Evolutionary conservation across 2,888 invertebrate species (phyloP).

Genomic region (Leucophora obtusa): DNA sequence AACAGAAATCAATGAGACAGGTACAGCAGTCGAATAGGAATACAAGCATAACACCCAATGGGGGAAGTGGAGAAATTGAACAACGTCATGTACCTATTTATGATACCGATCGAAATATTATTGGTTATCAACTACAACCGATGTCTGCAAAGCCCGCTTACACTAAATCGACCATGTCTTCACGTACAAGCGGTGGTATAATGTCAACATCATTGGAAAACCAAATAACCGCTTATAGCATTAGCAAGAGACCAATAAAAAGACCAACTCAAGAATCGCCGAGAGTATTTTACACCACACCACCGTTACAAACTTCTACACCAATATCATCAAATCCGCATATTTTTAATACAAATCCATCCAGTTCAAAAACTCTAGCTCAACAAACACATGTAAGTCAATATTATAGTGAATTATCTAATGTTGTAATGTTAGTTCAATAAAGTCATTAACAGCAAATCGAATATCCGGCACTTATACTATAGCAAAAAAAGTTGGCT

Average conservation of each 20-base stretch:
- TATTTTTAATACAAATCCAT: not conserved
- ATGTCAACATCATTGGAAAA: constrained; percentile 57
- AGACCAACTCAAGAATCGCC: constrained; percentile 66
- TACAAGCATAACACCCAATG: not conserved
- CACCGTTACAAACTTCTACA: constrained; percentile 64
- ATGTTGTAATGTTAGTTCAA: too few species aligned
- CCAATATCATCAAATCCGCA: constrained; percentile 54
- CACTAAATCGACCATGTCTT: constrained; percentile 61
- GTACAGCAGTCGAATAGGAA: constrained; percentile 31
- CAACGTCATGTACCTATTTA: constrained; percentile 63
- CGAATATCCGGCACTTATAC: too few species aligned
- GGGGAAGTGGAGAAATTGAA: constrained; percentile 7
- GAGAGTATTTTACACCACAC: constrained; percentile 66
- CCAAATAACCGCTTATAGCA: constrained; percentile 11
- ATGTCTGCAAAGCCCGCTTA: constrained; percentile 27
- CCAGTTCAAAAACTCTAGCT: constrained; percentile 35
- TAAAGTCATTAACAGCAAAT: too few species aligned
- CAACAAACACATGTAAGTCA: constrained; percentile 60
- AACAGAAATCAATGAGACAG: constrained; percentile 27
- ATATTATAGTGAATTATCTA: not conserved
- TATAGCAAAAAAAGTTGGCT: too few species aligned
- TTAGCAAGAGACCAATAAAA: constrained; percentile 40
- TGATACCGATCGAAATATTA: constrained; percentile 66
- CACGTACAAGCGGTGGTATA: constrained; percentile 42
- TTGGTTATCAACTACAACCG: constrained; percentile 65